These are phyloP conservation scores for Brevimyrus niger DNA, from an alignment of 2,113 vertebrate genomes.

Conservation along the genomic window DNA sequence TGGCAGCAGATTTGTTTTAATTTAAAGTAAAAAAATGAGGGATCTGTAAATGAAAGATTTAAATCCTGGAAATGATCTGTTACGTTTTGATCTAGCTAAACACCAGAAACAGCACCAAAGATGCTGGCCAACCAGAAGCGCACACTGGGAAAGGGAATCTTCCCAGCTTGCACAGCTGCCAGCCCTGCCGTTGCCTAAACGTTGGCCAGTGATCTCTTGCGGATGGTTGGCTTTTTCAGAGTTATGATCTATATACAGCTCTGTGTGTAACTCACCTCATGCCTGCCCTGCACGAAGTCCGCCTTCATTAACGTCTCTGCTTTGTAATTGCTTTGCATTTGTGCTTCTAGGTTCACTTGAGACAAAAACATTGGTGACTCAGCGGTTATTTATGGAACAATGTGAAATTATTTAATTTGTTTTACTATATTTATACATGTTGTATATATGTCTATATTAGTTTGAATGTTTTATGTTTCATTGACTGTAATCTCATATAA, in stretches of 20 bases:
- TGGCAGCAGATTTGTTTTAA: not conserved
- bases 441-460: constrained; percentile 69
- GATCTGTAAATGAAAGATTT: not conserved
- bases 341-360: constrained; percentile 71
- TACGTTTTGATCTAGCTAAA: not conserved
- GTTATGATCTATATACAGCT: not conserved
- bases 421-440: constrained; percentile 96
- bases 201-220: not conserved
- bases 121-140: not conserved
- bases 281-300: not conserved
- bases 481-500: constrained; percentile 33
- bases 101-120: not conserved
- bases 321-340: not conserved
- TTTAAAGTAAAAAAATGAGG: not conserved
- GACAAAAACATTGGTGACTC: constrained; percentile 47
- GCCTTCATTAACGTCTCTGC: not conserved
- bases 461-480: constrained; percentile 54
- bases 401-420: constrained; percentile 84
- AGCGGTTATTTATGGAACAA: constrained; percentile 86
- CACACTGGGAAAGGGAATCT: not conserved
- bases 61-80: not conserved
- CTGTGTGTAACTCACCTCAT: not conserved
- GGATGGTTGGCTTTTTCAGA: not conserved
- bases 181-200: not conserved
- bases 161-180: not conserved